A percentile compares a stretch with the other conserved stretches of the same genome.
phyloP scores from a whole-genome alignment of 2,797 vertebrate genomes.

The Garrulus glandarius region DNA sequence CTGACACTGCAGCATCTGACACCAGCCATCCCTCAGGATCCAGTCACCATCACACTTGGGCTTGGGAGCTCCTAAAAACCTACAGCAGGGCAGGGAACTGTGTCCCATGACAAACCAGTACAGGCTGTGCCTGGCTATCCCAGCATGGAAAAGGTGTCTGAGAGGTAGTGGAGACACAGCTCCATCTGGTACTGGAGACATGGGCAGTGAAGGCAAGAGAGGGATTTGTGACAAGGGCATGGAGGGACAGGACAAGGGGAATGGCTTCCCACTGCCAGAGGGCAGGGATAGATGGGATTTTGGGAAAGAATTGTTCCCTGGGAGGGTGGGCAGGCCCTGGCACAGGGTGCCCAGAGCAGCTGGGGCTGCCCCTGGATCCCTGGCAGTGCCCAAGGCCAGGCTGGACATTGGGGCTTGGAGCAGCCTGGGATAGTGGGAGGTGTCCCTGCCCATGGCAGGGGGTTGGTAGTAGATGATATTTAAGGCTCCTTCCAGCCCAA shows the following conservation, averaged over 20 bases:
- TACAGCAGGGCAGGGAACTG: background rate
- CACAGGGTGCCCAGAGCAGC: background rate
- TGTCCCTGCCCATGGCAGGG: background rate
- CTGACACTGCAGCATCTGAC: background rate
- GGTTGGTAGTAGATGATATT: background rate
- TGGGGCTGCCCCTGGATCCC: background rate
- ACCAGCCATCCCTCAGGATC: background rate
- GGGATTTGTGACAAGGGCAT: background rate
- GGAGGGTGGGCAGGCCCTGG: accelerated
- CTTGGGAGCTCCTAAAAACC: background rate
- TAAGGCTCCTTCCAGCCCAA: background rate
- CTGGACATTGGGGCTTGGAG: background rate
- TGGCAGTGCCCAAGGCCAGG: accelerated
- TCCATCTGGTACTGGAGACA: accelerated
- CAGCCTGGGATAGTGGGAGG: background rate
- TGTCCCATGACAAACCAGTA: accelerated
- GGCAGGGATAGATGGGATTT: accelerated
- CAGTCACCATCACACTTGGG: background rate
- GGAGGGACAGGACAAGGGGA: background rate
- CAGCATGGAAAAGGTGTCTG: accelerated
- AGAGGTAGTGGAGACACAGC: background rate
- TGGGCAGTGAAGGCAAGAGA: background rate
- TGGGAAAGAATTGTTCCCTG: background rate
- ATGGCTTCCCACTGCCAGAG: background rate
- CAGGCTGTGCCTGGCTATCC: accelerated